Conservation (phyloP, 2,888 invertebrate species). For the Pyrochroa serraticornis region DNA sequence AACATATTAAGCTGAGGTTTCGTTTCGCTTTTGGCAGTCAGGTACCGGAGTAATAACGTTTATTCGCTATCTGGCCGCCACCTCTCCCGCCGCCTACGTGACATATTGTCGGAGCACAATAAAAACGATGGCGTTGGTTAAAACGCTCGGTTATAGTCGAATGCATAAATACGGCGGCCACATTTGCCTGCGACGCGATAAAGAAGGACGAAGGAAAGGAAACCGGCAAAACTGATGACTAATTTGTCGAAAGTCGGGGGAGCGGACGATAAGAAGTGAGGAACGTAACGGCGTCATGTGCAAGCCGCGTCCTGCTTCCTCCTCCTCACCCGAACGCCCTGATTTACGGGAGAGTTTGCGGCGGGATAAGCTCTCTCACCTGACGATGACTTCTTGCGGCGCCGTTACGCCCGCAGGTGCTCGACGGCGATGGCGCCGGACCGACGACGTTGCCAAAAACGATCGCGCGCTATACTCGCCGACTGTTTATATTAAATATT, state of each 20-base stretch:
- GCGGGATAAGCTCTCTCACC: conserved; percentile 38
- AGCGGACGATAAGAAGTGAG: conserved; percentile 44
- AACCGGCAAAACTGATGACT: conserved; percentile 54
- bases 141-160: conserved; percentile 32
- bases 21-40: conserved; percentile 45
- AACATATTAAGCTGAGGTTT: conserved; percentile 24
- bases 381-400: conserved; percentile 26
- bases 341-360: conserved; percentile 39
- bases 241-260: conserved; percentile 54
- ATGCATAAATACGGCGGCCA: conserved; percentile 48
- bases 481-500: conserved; percentile 7
- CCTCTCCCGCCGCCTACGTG: conserved; percentile 35
- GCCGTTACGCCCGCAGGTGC: too few species aligned
- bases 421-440: too few species aligned
- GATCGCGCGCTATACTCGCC: neutral
- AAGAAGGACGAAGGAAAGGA: conserved; percentile 42
- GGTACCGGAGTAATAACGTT: conserved; percentile 49
- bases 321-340: conserved; percentile 39
- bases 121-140: conserved; percentile 37
- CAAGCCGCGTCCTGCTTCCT: conserved; percentile 33
- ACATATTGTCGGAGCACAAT: conserved; percentile 52
- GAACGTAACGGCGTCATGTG: conserved; percentile 42
- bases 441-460: too few species aligned
- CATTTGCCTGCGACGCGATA: conserved; percentile 42
- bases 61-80: conserved; percentile 47